These are phyloP conservation scores for Sarcoramphus papa DNA, from an alignment of 2,797 vertebrate genomes.

Conservation along the genomic window DNA sequence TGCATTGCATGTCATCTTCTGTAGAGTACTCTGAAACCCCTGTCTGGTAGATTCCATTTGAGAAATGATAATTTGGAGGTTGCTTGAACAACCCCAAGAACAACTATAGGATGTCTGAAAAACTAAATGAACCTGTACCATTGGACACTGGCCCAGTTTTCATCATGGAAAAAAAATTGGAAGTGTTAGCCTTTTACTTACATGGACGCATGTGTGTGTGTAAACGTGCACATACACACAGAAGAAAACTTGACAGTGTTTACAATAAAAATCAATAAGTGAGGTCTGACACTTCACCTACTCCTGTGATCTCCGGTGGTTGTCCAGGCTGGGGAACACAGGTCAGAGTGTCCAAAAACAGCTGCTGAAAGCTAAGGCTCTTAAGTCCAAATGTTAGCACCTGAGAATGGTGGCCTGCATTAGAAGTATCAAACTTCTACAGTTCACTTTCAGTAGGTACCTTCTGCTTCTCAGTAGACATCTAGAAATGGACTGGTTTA, in stretches of 20 bases:
- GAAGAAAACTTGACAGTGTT: background rate
- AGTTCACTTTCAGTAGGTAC: background rate
- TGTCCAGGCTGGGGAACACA: background rate
- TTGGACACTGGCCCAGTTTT: background rate
- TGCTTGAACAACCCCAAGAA: background rate
- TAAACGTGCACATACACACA: fast-evolving
- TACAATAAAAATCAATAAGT: background rate
- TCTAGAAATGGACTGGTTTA: background rate
- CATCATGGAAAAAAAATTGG: background rate
- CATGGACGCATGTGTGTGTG: background rate
- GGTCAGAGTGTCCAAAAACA: background rate
- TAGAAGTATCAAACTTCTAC: background rate
- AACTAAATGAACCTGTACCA: background rate
- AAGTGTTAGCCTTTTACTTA: background rate
- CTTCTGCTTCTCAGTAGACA: background rate
- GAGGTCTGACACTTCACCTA: background rate
- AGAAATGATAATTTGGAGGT: background rate
- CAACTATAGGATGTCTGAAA: background rate
- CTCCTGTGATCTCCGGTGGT: background rate
- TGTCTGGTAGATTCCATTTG: background rate
- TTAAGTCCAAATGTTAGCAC: background rate
- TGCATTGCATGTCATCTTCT: background rate
- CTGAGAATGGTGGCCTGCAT: background rate
- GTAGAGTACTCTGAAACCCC: background rate
- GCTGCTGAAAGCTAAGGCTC: background rate